Evolutionary conservation across 2,888 invertebrate genomes (phyloP), one percentile per base, ranked within the genome.

Genomic region (Biston stratarius): DNA sequence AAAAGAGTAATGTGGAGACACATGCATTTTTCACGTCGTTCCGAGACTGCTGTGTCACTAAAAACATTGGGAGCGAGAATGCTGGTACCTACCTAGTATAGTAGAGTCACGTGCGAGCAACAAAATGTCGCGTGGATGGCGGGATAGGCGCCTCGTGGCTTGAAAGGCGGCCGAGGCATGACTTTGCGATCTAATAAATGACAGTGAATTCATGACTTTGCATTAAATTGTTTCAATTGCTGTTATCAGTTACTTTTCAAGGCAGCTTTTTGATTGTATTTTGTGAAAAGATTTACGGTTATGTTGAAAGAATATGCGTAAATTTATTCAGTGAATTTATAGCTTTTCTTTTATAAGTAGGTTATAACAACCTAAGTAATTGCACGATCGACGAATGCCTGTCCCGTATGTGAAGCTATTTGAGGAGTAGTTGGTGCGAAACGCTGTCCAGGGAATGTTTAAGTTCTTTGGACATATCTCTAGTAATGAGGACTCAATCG

Each of bases 21-120:
- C 73, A 73, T 78, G 82, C 80, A 82, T 85, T 84, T 85, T 83
- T 83, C 81, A 83, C 77, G 70, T 70, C 66, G 70, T 59, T 33
- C 68, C 73, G 72, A 72, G 76, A 78, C 74, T 75, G 74, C 73
- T 70, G 74, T 81, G 79, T 82, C 79, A 78, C 73, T 74, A 74
- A 62, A 65, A 75, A 74, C 75, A 75, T 75, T 80, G 76, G 68
- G 71, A 60, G 62, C 42, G 65, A 67, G 68, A 67, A 69, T 72
- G 71, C 74, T 74, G 71, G 74, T 60, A 70, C 63, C 49, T 56
- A 51, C 47, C 63, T 47, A 51, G 51, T 40, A 14, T 72, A 72
- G 73, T 76, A 79, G 24, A 24, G 81, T 80, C 79, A 79, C 79
- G 77, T 75, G 75, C 77, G 65, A 70, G 72, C 61, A 64, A 66